Conservation (phyloP, 2,888 invertebrate species). For the Anagyrus pseudococci region DNA sequence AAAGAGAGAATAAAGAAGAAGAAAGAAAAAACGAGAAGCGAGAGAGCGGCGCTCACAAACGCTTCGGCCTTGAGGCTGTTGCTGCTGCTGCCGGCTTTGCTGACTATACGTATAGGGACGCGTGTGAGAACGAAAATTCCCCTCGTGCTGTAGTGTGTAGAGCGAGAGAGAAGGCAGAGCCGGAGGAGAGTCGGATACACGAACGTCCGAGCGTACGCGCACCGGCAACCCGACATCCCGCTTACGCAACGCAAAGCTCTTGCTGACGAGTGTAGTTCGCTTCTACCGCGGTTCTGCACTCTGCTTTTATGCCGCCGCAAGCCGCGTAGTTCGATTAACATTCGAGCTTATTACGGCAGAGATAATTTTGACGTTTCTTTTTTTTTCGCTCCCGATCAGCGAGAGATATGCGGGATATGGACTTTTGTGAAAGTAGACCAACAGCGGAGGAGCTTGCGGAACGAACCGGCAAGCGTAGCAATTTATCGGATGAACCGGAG, state of each 20-base stretch:
- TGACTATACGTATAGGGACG: background rate
- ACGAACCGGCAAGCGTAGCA: too few species aligned
- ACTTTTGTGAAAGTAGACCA: too few species aligned
- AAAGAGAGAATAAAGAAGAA: constrained; percentile 10
- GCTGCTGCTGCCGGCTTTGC: background rate
- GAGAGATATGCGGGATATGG: too few species aligned
- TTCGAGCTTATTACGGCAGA: too few species aligned
- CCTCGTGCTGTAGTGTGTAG: constrained; percentile 14
- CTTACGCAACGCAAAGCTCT: too few species aligned
- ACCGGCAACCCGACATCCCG: too few species aligned
- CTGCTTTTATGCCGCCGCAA: too few species aligned
- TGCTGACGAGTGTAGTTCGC: too few species aligned
- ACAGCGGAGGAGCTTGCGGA: too few species aligned
- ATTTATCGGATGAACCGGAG: too few species aligned
- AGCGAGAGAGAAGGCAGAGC: constrained; percentile 19
- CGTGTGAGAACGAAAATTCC: constrained; percentile 39
- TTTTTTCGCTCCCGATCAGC: constrained; percentile 37
- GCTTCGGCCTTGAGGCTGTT: constrained; percentile 38
- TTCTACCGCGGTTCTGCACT: too few species aligned
- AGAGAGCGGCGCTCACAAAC: constrained; percentile 37
- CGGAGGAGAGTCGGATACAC: constrained; percentile 12
- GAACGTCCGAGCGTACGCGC: constrained; percentile 11
- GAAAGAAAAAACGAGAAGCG: constrained; percentile 5
- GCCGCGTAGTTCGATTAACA: too few species aligned
- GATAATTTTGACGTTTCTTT: constrained; percentile 31